Percentiles rank a stretch among this genome's conserved stretches.
Evolutionary conservation across 2,888 invertebrate genomes (phyloP).

Genomic region (Caenorhabditis sulstoni): DNA sequence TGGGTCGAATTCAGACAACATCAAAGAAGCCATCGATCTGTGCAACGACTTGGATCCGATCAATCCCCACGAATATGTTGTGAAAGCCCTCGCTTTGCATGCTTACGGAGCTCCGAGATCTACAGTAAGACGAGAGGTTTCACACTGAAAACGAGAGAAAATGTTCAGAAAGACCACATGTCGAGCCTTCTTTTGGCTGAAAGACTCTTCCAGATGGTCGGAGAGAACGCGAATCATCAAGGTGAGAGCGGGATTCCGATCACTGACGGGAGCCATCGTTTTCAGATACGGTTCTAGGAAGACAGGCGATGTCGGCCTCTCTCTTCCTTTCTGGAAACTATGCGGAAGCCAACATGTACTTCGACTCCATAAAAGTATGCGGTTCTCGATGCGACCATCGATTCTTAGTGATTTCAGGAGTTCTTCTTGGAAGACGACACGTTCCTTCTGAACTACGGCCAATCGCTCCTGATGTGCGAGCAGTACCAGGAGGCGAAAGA

Average conservation of each 20-base stretch:
- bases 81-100: conserved; percentile 96
- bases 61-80: conserved; percentile 94
- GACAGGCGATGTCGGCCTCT: conserved; percentile 98
- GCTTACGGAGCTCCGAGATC: conserved; percentile 92
- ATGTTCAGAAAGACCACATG: too few relatives aligned
- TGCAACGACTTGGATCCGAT: conserved; percentile 90
- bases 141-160: neutral
- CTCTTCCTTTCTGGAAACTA: conserved; percentile 95
- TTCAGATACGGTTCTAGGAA: conserved; percentile 90
- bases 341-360: conserved; percentile 95
- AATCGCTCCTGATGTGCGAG: conserved; percentile 92
- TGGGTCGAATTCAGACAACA: conserved; percentile 68
- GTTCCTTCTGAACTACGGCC: conserved; percentile 86
- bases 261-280: neutral
- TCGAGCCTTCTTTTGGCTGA: conserved; percentile 83
- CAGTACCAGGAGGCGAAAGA: conserved; percentile 96
- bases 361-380: neutral
- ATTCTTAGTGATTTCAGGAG: too few relatives aligned
- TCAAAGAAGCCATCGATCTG: conserved; percentile 69
- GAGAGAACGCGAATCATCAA: conserved; percentile 88
- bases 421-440: conserved; percentile 63
- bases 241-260: neutral
- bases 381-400: too few relatives aligned
- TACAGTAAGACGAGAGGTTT: conserved; percentile 87
- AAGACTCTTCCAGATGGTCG: conserved; percentile 95